Evolutionary conservation across 2,888 invertebrate genomes (phyloP).

Genomic region (Apoda limacodes): DNA sequence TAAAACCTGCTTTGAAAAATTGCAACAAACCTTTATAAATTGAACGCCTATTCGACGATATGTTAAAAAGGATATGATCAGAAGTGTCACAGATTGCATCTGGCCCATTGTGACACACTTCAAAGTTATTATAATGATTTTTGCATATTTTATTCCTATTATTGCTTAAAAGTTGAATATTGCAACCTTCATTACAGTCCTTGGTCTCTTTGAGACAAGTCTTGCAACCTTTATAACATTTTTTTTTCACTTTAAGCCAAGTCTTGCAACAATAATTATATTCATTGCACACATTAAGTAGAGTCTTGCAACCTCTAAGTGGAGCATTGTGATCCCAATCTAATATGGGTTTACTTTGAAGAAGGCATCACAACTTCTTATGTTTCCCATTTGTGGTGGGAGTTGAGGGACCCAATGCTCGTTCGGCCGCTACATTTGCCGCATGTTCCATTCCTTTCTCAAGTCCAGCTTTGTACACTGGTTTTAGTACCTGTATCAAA

Average conservation of each 20-base stretch:
- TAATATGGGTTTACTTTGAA: not conserved
- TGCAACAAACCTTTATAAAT: not conserved
- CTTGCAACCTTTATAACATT: not conserved
- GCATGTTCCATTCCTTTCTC: constrained; percentile 88
- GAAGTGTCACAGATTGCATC: too few relatives aligned
- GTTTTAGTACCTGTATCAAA: constrained; percentile 79
- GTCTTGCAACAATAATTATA: not conserved
- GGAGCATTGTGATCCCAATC: not conserved
- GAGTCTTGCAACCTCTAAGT: not conserved
- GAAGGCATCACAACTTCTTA: constrained; percentile 70
- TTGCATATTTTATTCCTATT: too few relatives aligned
- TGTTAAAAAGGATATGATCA: not conserved
- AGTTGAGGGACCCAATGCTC: constrained; percentile 62
- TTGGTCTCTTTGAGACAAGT: not conserved
- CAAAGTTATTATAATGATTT: too few relatives aligned
- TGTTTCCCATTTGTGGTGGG: constrained; percentile 70
- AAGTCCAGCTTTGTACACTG: constrained; percentile 82
- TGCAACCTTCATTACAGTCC: too few relatives aligned
- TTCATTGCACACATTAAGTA: not conserved
- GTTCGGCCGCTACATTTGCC: constrained; percentile 80
- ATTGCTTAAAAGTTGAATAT: too few relatives aligned
- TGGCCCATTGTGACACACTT: too few relatives aligned
- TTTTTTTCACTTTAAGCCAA: too few relatives aligned
- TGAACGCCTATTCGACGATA: not conserved
- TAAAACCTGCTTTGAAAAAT: not conserved